Evolutionary conservation across 35 echinoderm and acorn worm genomes (phyloP).

Genomic region (Heliocidaris erythrogramma): DNA sequence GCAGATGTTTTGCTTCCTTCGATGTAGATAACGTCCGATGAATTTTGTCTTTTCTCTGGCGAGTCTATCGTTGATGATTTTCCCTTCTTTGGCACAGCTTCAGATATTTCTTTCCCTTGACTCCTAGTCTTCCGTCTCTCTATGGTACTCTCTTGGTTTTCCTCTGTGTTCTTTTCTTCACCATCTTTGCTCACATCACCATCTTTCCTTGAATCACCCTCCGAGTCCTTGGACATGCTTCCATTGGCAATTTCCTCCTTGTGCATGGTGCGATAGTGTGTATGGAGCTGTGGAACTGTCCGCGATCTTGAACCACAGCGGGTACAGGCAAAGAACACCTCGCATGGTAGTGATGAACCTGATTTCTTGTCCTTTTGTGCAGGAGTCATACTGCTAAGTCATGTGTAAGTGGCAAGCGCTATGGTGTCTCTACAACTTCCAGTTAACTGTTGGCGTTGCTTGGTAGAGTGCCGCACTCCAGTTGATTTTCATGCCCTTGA

Average conservation of each 20-base stretch:
- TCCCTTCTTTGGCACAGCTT: not conserved
- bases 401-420: too few species aligned
- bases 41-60: not conserved
- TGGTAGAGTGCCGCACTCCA: too few species aligned
- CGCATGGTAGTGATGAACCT: not conserved
- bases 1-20: not conserved
- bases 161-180: not conserved
- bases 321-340: constrained; percentile 23
- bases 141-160: not conserved
- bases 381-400: not conserved
- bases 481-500: too few species aligned
- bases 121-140: not conserved
- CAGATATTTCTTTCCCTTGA: not conserved
- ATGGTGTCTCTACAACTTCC: not conserved
- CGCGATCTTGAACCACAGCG: not conserved
- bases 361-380: not conserved
- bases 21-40: not conserved
- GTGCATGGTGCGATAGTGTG: not conserved
- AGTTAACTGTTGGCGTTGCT: too few species aligned
- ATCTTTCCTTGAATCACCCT: not conserved
- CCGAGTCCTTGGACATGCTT: not conserved
- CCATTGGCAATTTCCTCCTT: not conserved
- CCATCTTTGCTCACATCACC: not conserved
- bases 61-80: not conserved
- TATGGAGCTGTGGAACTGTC: not conserved